Percentiles rank a stretch among this genome's conserved stretches.
These are phyloP conservation scores for Fistularia commersonii DNA, from an alignment of 2,797 vertebrate genomes.

Conservation along the genomic window DNA sequence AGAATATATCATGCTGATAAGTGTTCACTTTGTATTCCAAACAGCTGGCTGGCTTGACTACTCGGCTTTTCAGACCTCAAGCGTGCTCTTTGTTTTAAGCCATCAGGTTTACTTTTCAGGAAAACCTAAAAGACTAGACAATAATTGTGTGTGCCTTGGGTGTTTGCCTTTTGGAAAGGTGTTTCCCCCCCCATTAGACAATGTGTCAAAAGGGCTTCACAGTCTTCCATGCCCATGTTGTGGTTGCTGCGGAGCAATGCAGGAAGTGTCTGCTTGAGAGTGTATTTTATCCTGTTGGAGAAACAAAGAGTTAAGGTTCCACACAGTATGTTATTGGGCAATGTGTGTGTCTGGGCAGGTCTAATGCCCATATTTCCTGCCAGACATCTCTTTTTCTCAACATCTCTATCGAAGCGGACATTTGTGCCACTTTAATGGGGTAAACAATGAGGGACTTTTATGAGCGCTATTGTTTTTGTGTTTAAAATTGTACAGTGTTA, in stretches of 20 bases:
- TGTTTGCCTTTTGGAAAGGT: slow-evolving; percentile 25
- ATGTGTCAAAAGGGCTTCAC: slow-evolving; percentile 24
- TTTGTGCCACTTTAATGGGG: slow-evolving; percentile 8
- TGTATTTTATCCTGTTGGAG: slow-evolving; percentile 6
- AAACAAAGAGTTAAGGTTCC: slow-evolving; percentile 37
- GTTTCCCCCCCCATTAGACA: neutral
- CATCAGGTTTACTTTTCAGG: slow-evolving; percentile 30
- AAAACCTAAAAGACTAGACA: slow-evolving; percentile 28
- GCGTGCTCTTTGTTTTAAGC: slow-evolving; percentile 14
- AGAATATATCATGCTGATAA: slow-evolving; percentile 13
- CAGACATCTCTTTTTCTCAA: slow-evolving; percentile 4
- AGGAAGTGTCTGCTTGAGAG: slow-evolving; percentile 30
- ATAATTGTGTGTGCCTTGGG: slow-evolving; percentile 46
- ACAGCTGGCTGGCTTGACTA: slow-evolving; percentile 16
- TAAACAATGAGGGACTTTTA: slow-evolving; percentile 17
- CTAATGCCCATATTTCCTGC: slow-evolving; percentile 5
- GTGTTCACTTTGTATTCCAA: slow-evolving; percentile 33
- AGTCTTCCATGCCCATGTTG: slow-evolving; percentile 49
- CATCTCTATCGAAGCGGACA: slow-evolving; percentile 24
- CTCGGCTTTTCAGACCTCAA: slow-evolving; percentile 16
- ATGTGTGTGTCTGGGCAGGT: slow-evolving; percentile 50
- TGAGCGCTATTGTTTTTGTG: slow-evolving; percentile 11
- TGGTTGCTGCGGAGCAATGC: slow-evolving; percentile 61
- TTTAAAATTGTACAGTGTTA: slow-evolving; percentile 12
- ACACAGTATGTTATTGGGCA: slow-evolving; percentile 16